phyloP scores from a whole-genome alignment of 2,113 vertebrate species.

The Collichthys lucidus region DNA sequence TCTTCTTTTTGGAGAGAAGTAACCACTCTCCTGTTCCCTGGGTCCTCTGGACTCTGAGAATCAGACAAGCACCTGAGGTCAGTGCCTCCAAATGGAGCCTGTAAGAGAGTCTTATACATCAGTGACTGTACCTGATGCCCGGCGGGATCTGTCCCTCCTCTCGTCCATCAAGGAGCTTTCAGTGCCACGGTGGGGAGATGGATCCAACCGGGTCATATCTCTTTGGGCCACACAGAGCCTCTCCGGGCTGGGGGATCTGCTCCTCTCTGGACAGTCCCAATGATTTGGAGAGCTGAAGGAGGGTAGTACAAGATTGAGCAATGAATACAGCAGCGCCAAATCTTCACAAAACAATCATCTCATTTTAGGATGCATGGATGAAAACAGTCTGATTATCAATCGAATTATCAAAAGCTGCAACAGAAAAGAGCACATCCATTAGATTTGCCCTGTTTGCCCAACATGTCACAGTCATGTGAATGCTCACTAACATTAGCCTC shows the following conservation, averaged over 20 bases:
- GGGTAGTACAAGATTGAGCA: slow-evolving; percentile 3
- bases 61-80: slow-evolving; percentile 22
- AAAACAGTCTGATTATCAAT: background rate
- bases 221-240: slow-evolving; percentile 19
- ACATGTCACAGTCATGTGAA: background rate
- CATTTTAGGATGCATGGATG: background rate
- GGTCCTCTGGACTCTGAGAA: slow-evolving; percentile 75
- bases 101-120: background rate
- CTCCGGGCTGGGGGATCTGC: slow-evolving; percentile 54
- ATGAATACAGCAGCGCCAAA: too few relatives aligned
- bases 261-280: slow-evolving; percentile 38
- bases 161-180: slow-evolving; percentile 78
- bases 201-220: slow-evolving; percentile 82
- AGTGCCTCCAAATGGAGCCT: background rate
- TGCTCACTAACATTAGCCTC: background rate
- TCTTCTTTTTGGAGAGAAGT: slow-evolving; percentile 78
- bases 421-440: background rate
- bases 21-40: slow-evolving; percentile 75
- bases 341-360: background rate
- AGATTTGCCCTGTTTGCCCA: background rate
- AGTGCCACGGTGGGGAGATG: slow-evolving; percentile 57
- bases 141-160: slow-evolving; percentile 69
- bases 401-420: too few relatives aligned
- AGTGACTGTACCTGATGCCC: slow-evolving; percentile 73
- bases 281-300: slow-evolving; percentile 58